Evolutionary conservation across 1,140 invertebrate species (phyloP), one percentile per base, ranked within the genome.

Genomic region (Euwallacea fornicatus): DNA sequence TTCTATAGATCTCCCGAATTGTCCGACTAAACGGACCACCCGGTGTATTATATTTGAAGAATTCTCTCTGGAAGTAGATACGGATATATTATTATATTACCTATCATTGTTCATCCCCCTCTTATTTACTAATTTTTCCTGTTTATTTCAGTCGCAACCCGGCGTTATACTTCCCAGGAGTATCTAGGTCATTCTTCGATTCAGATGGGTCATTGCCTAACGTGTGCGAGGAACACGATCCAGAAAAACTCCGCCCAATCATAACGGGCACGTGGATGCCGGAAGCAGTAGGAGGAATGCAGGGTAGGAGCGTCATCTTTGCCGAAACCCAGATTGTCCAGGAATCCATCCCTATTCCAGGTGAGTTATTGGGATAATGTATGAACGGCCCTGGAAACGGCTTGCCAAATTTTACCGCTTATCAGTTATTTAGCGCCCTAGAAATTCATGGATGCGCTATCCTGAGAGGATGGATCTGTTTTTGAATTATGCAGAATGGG

Each of bases 321-420:
- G 91, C 92, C 11, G 94, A 96, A 84, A 93, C 91, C 56, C 93
- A 95, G 88, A 96, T 98, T 76, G 88, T 98, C 0, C 96, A 98
- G 83, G 96, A 98, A 84, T 94, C 93, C 68, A 91, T 98, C 68
- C 87, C 90, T 10, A 96, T 98, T 73, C 95, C 96, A 4, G 95
- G 70, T 72, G 43, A 72, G 55, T 13, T 61, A 42, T 15, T 2
- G 53, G 54, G 21, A 61, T 61, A 42, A 61, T n/a, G 59, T n/a
- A n/a, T 43, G 41, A 61, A 6, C 8, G 11, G 42, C 55, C 10
- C 16, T 56, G 9, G 13, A 50, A 50, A 50, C 13, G 13, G 46
- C 1, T 50, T 50, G 46, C 13, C 46, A 6, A 50, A 50, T 50
- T 50, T 50, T 50, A 50, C 21, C 21, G 21, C 21, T 33, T 33